phyloP scores from a whole-genome alignment of 2,888 invertebrate genomes.

The Acleris holmiana region DNA sequence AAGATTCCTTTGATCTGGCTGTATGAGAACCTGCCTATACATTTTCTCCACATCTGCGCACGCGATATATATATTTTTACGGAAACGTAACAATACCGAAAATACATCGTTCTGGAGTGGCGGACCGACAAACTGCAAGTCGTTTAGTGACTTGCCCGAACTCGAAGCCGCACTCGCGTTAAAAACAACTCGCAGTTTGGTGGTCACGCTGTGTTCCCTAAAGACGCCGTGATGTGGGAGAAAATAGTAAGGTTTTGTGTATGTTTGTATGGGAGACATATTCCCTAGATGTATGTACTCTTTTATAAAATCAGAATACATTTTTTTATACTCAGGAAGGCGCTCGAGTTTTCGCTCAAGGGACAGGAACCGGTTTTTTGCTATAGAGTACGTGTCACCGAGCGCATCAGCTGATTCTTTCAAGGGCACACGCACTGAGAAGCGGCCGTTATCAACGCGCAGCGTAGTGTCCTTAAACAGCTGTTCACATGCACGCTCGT shows the following conservation, averaged over 20 bases:
- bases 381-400: background rate
- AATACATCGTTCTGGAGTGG: background rate
- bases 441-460: background rate
- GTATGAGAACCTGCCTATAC: background rate
- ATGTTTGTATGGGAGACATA: background rate
- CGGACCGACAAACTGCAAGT: background rate
- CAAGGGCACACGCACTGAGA: background rate
- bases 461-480: slow-evolving; percentile 2
- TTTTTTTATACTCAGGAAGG: background rate
- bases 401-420: background rate
- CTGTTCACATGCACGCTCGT: slow-evolving; percentile 1
- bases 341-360: background rate
- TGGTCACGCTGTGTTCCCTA: background rate
- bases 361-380: background rate
- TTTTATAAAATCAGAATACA: background rate
- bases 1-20: background rate
- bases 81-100: background rate
- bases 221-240: background rate
- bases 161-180: background rate
- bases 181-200: background rate
- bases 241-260: background rate
- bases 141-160: background rate
- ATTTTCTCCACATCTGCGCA: background rate
- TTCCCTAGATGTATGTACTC: background rate
- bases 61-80: background rate